Evolutionary conservation across 2,888 invertebrate species (phyloP), one percentile per base, ranked within the genome.

Genomic region (Cheilosia vulpina): DNA sequence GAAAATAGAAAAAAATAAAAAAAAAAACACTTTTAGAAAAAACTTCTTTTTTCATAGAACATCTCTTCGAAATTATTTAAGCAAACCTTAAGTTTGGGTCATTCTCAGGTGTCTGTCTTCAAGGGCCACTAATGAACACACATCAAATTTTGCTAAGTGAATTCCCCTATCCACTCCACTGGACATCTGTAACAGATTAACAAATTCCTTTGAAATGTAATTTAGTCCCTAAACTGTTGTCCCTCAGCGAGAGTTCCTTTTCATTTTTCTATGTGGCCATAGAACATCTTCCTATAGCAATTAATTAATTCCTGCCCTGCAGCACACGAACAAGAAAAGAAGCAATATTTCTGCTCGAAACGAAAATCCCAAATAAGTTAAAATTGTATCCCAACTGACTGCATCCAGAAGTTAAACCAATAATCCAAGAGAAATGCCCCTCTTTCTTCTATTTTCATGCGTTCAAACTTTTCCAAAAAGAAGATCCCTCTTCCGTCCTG

Each of bases 341-440:
- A 72, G 41, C 52, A 72, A 55, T 65, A 65, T 55, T 81, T 60
- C 41, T 38, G 31, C 52, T 66, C 24, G 27, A 6, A 65, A 38
- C 43, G 52, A n/a, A 21, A 50, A 24, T 47, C 57, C 47, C 43
- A 77, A 77, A 79, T 68, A 79, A 83, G 73, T 83, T 73, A 69
- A 75, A 71, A 75, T 76, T 71, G 63, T 69, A 79, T 84, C 57
- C 69, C 66, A 69, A 75, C 79, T 65, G 84, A 84, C 84, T 84
- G 84, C 84, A 84, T 84, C 75, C 55, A 75, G 75, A 80, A 84
- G 84, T 80, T 80, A 84, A 69, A 66, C 80, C 80, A 79, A 84
- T 75, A 84, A 84, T 62, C 65, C 53, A 76, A 75, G 38, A 55
- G 27, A 55, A 50, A 11, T 27, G 2, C 13, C 43, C 21, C 38